Evolutionary conservation across 2,797 vertebrate species (phyloP).

Genomic region (Taenioides sp.): DNA sequence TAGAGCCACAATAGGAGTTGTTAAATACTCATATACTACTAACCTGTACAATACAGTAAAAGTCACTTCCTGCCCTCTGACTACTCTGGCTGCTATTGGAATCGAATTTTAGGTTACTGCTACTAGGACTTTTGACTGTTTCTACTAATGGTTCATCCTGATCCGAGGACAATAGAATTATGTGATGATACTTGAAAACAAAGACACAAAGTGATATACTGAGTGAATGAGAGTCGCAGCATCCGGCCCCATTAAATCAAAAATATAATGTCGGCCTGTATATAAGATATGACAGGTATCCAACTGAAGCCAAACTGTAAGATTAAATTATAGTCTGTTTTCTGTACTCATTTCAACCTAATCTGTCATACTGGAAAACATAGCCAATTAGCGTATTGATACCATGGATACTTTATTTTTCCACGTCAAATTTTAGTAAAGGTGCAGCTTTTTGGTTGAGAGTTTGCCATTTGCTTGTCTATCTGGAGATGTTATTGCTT

Average conservation of each 20-base stretch:
- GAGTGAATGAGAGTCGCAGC: slow-evolving; percentile 27
- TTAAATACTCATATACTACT: not conserved
- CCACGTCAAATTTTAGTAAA: no score
- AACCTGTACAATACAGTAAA: not conserved
- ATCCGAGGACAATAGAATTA: slow-evolving; percentile 5
- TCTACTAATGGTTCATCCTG: not conserved
- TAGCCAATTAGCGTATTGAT: no score
- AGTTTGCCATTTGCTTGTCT: no score
- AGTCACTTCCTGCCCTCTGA: no score
- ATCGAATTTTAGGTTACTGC: no score
- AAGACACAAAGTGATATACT: slow-evolving; percentile 26
- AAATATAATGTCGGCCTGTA: slow-evolving; percentile 28
- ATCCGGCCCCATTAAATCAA: slow-evolving; percentile 18
- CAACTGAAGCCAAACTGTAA: slow-evolving; percentile 19
- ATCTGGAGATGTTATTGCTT: no score
- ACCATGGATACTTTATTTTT: no score
- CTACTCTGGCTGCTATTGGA: no score
- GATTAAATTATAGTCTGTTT: not conserved
- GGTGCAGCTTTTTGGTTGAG: no score
- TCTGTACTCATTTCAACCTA: no score
- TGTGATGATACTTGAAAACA: slow-evolving; percentile 38
- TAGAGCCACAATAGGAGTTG: not conserved
- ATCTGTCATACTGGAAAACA: no score
- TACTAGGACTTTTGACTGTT: no score
- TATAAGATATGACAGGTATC: slow-evolving; percentile 11